These are phyloP conservation scores for Synergus japonicus DNA, from an alignment of 2,888 invertebrate species.

Conservation along the genomic window DNA sequence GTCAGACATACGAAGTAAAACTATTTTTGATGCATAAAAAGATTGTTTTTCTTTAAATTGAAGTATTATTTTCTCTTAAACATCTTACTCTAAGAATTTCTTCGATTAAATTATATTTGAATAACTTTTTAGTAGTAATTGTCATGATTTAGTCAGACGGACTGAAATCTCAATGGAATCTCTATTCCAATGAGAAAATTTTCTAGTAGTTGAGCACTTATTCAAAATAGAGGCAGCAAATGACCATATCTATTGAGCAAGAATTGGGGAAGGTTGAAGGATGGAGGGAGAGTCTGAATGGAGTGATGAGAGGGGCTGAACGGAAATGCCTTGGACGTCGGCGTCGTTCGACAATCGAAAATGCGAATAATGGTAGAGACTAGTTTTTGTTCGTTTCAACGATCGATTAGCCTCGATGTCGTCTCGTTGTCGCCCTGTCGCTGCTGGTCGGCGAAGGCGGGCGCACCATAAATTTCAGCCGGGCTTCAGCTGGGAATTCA, in stretches of 20 bases:
- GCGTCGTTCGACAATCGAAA: conserved; percentile 47
- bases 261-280: not conserved
- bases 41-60: not conserved
- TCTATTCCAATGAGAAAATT: too few species aligned
- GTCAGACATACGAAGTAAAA: not conserved
- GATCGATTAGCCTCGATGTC: conserved; percentile 64
- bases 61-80: not conserved
- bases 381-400: conserved; percentile 49
- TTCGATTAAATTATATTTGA: not conserved
- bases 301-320: conserved; percentile 3
- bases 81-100: not conserved
- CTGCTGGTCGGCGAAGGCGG: conserved; percentile 52
- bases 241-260: not conserved
- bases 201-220: not conserved
- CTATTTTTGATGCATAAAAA: not conserved
- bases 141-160: not conserved
- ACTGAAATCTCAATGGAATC: not conserved
- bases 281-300: not conserved
- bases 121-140: not conserved
- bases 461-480: conserved; percentile 64
- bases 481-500: conserved; percentile 62
- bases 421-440: conserved; percentile 53
- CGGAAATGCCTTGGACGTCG: conserved; percentile 25
- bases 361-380: conserved; percentile 58
- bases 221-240: not conserved